A percentile compares a stretch with the other conserved stretches of the same genome.
Evolutionary conservation across 1,140 invertebrate species (phyloP).

Genomic region (Orussus abietinus): DNA sequence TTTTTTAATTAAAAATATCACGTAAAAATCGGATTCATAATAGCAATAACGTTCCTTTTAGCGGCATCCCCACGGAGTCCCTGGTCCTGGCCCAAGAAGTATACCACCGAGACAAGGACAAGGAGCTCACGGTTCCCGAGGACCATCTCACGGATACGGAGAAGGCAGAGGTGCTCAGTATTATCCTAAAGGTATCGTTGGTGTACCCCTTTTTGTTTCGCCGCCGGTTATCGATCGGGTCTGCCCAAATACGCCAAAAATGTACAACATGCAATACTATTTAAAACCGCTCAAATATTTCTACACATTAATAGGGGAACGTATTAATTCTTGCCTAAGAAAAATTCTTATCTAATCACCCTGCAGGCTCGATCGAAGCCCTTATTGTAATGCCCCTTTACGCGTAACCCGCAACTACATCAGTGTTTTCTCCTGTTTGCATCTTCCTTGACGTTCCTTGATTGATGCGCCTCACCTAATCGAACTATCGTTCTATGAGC

Average conservation of each 20-base stretch:
- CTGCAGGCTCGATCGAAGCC: too few relatives aligned
- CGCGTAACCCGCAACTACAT: slow-evolving; percentile 34
- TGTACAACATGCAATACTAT: too few relatives aligned
- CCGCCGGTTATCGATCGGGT: not conserved
- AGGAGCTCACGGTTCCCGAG: slow-evolving; percentile 42
- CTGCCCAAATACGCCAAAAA: too few relatives aligned
- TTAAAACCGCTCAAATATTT: too few relatives aligned
- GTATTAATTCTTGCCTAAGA: too few relatives aligned
- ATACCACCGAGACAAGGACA: slow-evolving; percentile 49
- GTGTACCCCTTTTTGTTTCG: not conserved
- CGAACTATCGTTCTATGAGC: slow-evolving; percentile 52
- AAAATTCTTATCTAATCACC: too few relatives aligned
- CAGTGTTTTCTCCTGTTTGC: slow-evolving; percentile 51
- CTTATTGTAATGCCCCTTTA: too few relatives aligned
- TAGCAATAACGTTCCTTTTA: slow-evolving; percentile 13
- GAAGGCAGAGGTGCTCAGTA: slow-evolving; percentile 70
- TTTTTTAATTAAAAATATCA: slow-evolving; percentile 10
- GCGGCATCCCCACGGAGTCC: slow-evolving; percentile 51
- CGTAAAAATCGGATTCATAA: slow-evolving; percentile 5
- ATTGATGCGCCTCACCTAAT: slow-evolving; percentile 51
- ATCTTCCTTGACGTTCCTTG: slow-evolving; percentile 49
- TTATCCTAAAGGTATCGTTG: slow-evolving; percentile 72
- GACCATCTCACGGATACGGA: slow-evolving; percentile 65
- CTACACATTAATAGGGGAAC: too few relatives aligned
- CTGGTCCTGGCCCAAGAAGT: slow-evolving; percentile 52